Percentiles rank a stretch among this genome's conserved stretches.
phyloP scores from a whole-genome alignment of 1,140 invertebrate genomes.

The Caenorhabditis elegans region WBcel235 BX284606.5:6796001-6796500 shows the following conservation, averaged over 20 bases:
- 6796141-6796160: conserved; percentile 21
- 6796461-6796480: background rate
- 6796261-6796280: conserved; percentile 15
- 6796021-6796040: conserved; percentile 17
- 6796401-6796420: conserved; percentile 25
- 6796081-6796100: conserved; percentile 23
- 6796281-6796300: background rate
- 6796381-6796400: conserved; percentile 28
- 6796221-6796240: conserved; percentile 13
- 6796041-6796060: background rate
- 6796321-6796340: background rate
- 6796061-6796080: conserved; percentile 27
- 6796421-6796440: conserved; percentile 33
- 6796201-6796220: background rate
- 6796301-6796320: background rate
- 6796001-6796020: background rate
- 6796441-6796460: conserved; percentile 19
- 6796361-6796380: background rate
- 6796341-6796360: background rate
- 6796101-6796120: background rate
- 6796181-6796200: background rate
- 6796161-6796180: conserved; percentile 13
- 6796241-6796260: conserved; percentile 9
- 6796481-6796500: background rate
- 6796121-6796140: conserved; percentile 8